A percentile compares a stretch with the other conserved stretches of the same genome.
These are phyloP conservation scores for Eupleurogrammus muticus DNA, from an alignment of 2,797 vertebrate species.

Conservation along the genomic window DNA sequence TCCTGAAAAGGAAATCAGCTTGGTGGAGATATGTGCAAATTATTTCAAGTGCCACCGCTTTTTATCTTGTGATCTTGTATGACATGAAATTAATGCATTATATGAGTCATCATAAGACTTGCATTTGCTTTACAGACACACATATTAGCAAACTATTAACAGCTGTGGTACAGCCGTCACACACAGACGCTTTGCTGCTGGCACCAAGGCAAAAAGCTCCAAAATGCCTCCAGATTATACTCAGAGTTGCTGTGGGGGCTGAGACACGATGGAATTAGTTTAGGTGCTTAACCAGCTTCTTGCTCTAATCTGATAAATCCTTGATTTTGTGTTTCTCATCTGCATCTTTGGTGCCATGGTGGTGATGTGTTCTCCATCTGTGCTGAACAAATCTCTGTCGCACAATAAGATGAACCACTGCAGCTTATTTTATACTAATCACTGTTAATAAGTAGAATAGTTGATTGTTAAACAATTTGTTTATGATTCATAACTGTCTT, in stretches of 20 bases:
- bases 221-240: constrained; percentile 42
- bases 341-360: constrained; percentile 36
- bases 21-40: constrained; percentile 9
- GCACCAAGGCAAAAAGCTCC: constrained; percentile 14
- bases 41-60: constrained; percentile 12
- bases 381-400: constrained; percentile 2
- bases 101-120: constrained; percentile 58
- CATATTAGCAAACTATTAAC: constrained; percentile 14
- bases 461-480: no score
- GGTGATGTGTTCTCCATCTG: constrained; percentile 45
- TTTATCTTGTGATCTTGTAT: constrained; percentile 50
- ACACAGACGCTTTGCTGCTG: not conserved
- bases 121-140: constrained; percentile 42
- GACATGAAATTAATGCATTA: constrained; percentile 38
- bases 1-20: not conserved
- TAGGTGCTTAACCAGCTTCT: constrained; percentile 53
- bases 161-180: constrained; percentile 1
- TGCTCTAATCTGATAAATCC: constrained; percentile 53
- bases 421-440: no score
- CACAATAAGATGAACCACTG: no score
- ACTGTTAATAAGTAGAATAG: no score
- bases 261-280: constrained; percentile 59
- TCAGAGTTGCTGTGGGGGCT: constrained; percentile 14
- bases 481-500: no score
- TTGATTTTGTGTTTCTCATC: constrained; percentile 41